phyloP scores from a whole-genome alignment of 2,113 vertebrate genomes.

The Reinhardtius hippoglossoides region DNA sequence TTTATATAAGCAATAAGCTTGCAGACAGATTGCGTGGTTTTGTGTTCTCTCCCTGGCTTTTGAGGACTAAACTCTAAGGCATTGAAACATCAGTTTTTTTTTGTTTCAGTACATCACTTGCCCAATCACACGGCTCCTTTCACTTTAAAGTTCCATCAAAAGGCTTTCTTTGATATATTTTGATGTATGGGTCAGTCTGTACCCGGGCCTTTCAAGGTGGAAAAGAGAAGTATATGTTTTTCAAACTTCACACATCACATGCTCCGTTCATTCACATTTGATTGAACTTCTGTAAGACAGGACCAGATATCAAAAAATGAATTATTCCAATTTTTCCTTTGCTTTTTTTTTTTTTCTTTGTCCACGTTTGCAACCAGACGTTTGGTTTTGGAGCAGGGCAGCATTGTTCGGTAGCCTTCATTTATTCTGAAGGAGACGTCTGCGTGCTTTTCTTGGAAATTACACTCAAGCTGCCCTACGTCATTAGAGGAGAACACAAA shows the following conservation, averaged over 20 bases:
- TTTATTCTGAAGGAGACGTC: constrained; percentile 39
- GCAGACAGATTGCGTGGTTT: constrained; percentile 43
- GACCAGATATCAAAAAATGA: constrained; percentile 52
- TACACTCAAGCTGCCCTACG: constrained; percentile 27
- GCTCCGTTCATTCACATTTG: constrained; percentile 59
- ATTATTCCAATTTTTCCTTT: constrained; percentile 21
- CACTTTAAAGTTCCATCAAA: constrained; percentile 78
- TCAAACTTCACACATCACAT: constrained; percentile 71
- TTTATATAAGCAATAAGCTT: constrained; percentile 54
- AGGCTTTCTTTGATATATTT: constrained; percentile 73
- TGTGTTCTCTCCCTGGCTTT: constrained; percentile 48
- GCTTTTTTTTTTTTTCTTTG: not conserved
- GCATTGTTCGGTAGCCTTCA: constrained; percentile 24
- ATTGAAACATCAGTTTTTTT: constrained; percentile 70
- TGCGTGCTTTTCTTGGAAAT: constrained; percentile 43
- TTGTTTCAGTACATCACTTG: constrained; percentile 65
- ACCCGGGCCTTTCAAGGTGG: constrained; percentile 69
- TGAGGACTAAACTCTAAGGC: constrained; percentile 66
- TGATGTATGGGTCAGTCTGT: constrained; percentile 72
- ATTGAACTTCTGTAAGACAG: constrained; percentile 63
- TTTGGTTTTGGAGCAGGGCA: constrained; percentile 33
- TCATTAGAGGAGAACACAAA: constrained; percentile 30
- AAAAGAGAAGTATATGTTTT: constrained; percentile 68
- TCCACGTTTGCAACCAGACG: constrained; percentile 40
- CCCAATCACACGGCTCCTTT: constrained; percentile 65